phyloP scores from a whole-genome alignment of 2,797 vertebrate genomes.

The Molossus molossus region DNA sequence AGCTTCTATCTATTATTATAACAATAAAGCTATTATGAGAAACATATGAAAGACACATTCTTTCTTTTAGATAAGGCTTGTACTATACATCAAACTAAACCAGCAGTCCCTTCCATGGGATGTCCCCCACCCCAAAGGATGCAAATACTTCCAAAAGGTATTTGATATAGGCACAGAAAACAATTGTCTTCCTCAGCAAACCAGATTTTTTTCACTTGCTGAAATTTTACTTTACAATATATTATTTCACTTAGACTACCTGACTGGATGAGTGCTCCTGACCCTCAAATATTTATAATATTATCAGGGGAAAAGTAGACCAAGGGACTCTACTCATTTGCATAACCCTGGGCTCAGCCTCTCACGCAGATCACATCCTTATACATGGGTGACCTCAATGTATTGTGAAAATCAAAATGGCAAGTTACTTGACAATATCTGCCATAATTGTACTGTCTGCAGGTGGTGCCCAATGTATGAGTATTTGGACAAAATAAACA shows the following conservation, averaged over 20 bases:
- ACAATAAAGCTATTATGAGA: neutral
- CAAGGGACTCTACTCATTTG: neutral
- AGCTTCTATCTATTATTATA: neutral
- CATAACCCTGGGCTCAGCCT: fast-evolving
- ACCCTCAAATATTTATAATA: neutral
- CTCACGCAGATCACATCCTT: neutral
- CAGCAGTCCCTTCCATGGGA: fast-evolving
- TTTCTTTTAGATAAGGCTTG: neutral
- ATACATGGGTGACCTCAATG: neutral
- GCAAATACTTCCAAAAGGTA: neutral
- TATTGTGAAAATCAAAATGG: neutral
- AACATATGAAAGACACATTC: neutral
- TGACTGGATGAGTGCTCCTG: no score
- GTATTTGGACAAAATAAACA: neutral
- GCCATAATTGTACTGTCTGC: neutral
- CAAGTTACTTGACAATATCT: neutral
- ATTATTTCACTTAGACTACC: neutral
- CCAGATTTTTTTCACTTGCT: neutral
- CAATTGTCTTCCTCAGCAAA: neutral
- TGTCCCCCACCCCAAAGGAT: neutral
- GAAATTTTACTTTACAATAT: neutral
- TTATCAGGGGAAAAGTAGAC: neutral
- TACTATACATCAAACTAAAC: neutral
- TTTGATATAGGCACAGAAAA: neutral
- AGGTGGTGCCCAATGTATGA: fast-evolving